Conservation (phyloP, 2,797 vertebrate species). For the Sebastes matsubarae region DNA sequence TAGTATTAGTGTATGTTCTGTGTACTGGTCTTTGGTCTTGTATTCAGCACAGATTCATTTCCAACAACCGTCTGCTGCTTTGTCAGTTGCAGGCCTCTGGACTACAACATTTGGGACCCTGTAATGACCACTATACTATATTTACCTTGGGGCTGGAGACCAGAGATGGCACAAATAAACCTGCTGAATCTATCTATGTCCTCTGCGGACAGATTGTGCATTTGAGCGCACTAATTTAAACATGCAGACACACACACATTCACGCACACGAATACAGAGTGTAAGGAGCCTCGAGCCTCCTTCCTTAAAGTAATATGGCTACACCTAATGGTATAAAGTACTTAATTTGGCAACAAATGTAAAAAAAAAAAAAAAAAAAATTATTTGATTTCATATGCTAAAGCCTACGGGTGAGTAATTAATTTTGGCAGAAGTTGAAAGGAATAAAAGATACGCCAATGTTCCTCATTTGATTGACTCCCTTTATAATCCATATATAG, state of each 20-base stretch:
- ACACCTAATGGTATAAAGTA: constrained; percentile 35
- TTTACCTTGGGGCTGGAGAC: neutral
- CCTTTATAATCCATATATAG: constrained; percentile 58
- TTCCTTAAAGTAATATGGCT: constrained; percentile 20
- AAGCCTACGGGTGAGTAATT: constrained; percentile 27
- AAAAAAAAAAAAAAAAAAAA: constrained; percentile 6
- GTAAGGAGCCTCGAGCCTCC: constrained; percentile 20
- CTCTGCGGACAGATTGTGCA: constrained; percentile 24
- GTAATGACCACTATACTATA: neutral
- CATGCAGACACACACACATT: constrained; percentile 4
- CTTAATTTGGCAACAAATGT: constrained; percentile 54
- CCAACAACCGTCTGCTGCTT: neutral
- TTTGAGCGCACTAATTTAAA: constrained; percentile 21
- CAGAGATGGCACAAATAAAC: constrained; percentile 10
- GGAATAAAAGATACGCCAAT: constrained; percentile 43
- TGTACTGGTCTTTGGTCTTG: constrained; percentile 1
- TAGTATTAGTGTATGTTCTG: neutral
- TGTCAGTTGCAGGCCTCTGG: neutral
- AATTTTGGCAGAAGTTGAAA: constrained; percentile 52
- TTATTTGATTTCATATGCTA: constrained; percentile 36
- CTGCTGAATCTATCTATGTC: constrained; percentile 2
- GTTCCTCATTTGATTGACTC: constrained; percentile 56
- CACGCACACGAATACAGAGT: constrained; percentile 5
- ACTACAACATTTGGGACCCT: neutral
- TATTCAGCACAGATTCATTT: constrained; percentile 5